phyloP scores from a whole-genome alignment of 1,140 invertebrate species.

The Mya arenaria region DNA sequence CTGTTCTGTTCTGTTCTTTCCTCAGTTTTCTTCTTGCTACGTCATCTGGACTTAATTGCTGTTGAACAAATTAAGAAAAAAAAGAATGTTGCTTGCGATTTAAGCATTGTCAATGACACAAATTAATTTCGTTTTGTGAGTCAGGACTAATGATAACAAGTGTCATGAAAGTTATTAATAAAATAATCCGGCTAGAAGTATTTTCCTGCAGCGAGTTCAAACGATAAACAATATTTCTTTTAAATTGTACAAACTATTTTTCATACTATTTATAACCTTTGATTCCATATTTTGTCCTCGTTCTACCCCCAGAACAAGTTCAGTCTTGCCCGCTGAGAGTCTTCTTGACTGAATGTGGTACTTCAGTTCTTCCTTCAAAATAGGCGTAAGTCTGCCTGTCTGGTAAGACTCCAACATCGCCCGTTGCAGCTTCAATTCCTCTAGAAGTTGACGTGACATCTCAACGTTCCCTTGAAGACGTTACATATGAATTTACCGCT shows the following conservation, averaged over 20 bases:
- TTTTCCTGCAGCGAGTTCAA: too few species aligned
- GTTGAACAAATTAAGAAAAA: too few species aligned
- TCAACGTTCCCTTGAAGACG: too few species aligned
- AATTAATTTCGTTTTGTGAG: background rate
- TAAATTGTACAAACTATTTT: too few species aligned
- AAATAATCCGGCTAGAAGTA: too few species aligned
- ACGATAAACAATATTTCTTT: too few species aligned
- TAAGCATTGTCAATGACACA: background rate
- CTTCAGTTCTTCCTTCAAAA: constrained; percentile 45
- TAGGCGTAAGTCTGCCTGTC: constrained; percentile 40
- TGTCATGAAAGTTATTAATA: too few species aligned
- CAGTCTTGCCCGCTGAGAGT: constrained; percentile 34
- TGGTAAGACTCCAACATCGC: constrained; percentile 9
- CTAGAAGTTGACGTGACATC: too few species aligned
- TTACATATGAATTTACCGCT: too few species aligned
- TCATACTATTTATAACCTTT: too few species aligned
- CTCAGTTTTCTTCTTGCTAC: constrained; percentile 17
- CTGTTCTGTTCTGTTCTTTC: constrained; percentile 35
- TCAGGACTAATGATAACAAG: background rate
- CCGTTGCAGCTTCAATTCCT: constrained; percentile 29
- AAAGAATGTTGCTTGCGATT: too few species aligned
- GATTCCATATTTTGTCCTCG: background rate
- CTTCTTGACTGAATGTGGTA: constrained; percentile 29
- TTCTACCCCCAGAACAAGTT: constrained; percentile 21
- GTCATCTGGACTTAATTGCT: constrained; percentile 37